phyloP scores from a whole-genome alignment of 1,140 invertebrate genomes.

The Magallana gigas region DNA sequence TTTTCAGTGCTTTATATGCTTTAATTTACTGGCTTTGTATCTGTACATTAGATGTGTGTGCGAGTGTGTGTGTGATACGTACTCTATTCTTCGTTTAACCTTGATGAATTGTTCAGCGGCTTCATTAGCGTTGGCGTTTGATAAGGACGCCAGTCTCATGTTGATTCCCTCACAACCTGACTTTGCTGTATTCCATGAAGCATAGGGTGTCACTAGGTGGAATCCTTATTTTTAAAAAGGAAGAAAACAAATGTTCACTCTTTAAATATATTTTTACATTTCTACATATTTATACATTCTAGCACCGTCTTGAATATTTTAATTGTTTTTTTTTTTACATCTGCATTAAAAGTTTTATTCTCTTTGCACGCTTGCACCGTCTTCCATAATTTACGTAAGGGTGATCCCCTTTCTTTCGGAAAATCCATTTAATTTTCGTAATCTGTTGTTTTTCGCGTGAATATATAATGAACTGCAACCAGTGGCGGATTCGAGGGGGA shows the following conservation, averaged over 20 bases:
- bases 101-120: neutral
- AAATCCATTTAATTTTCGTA: too few species aligned
- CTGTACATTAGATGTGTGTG: neutral
- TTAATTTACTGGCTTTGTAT: too few species aligned
- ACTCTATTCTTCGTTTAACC: neutral
- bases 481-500: too few species aligned
- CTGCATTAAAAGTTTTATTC: neutral
- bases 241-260: too few species aligned
- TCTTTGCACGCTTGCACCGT: neutral
- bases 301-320: too few species aligned
- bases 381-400: neutral
- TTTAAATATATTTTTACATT: too few species aligned
- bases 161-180: neutral
- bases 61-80: neutral
- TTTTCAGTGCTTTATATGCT: too few species aligned
- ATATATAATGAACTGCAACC: too few species aligned
- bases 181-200: neutral
- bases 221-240: neutral
- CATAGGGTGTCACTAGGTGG: neutral
- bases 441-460: too few species aligned
- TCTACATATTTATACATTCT: neutral
- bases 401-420: neutral
- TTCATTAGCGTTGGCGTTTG: neutral
- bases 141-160: neutral
- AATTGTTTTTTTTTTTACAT: neutral